A percentile compares a stretch with the other conserved stretches of the same genome.
These are phyloP conservation scores for Pyralis farinalis DNA, from an alignment of 2,888 invertebrate species.

Conservation along the genomic window DNA sequence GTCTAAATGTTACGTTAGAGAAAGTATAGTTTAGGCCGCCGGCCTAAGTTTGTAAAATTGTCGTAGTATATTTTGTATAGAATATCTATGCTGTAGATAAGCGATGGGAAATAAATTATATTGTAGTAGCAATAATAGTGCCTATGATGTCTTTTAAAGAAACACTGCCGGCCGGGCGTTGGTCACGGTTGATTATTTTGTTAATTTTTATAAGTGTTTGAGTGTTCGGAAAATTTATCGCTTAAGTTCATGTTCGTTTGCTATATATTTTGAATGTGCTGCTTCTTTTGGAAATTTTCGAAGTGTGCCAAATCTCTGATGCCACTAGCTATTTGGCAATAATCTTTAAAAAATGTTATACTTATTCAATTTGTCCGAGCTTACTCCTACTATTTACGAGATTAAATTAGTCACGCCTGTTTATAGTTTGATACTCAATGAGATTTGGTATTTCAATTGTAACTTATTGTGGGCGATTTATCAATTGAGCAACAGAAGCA, in stretches of 20 bases:
- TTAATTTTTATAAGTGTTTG: slow-evolving; percentile 69
- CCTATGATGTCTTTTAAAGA: slow-evolving; percentile 76
- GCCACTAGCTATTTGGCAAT: slow-evolving; percentile 54
- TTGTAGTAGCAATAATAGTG: slow-evolving; percentile 80
- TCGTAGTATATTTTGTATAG: slow-evolving; percentile 78
- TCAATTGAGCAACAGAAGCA: slow-evolving; percentile 1
- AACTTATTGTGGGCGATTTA: background rate
- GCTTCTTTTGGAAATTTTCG: slow-evolving; percentile 31
- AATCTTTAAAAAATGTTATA: slow-evolving; percentile 36
- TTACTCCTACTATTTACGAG: slow-evolving; percentile 35
- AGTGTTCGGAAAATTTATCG: slow-evolving; percentile 53
- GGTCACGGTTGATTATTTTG: slow-evolving; percentile 63
- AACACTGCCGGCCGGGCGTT: slow-evolving; percentile 46
- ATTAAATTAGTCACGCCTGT: slow-evolving; percentile 24
- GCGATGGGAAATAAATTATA: slow-evolving; percentile 65
- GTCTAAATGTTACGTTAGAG: slow-evolving; percentile 71
- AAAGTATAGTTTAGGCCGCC: slow-evolving; percentile 59
- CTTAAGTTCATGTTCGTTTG: slow-evolving; percentile 41
- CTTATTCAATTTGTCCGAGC: slow-evolving; percentile 45
- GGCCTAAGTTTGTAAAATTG: slow-evolving; percentile 69
- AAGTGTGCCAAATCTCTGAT: slow-evolving; percentile 62
- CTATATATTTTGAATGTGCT: slow-evolving; percentile 34
- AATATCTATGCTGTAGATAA: slow-evolving; percentile 71
- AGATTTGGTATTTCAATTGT: slow-evolving; percentile 4
- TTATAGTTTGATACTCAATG: slow-evolving; percentile 16